Evolutionary conservation across 2,888 invertebrate species (phyloP), one percentile per base, ranked within the genome.

Genomic region (Uloborus plumipes): DNA sequence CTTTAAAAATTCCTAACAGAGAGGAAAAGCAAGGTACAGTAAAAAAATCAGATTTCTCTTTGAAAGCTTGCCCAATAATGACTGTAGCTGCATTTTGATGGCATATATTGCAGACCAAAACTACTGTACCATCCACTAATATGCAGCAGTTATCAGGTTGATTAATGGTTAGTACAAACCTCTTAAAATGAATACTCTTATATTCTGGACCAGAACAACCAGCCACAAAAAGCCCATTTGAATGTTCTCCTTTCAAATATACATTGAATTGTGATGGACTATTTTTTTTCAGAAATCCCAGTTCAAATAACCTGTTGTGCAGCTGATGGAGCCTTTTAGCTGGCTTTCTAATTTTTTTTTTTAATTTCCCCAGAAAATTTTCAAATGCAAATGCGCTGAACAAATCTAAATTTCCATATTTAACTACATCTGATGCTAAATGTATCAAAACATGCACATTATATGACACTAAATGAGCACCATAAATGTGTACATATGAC

Each of bases 101-200:
- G 6, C 53, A 53, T 15, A 53, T 53, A 7, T 53, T 53, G 3
- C 6, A 3, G n/a, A 53, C n/a, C 1, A 53, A 2, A 15, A 53
- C 53, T 16, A 53, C 53, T 16, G 53, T 53, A 16, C 6, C 53
- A 53, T 53, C 53, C 15, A 16, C 6, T 16, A 53, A n/a, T 16
- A 53, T n/a, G n/a, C 53, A 53, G n/a, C 53, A 53, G n/a, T 53
- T 53, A 53, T 53, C 53, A 53, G 53, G 53, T 53, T 2, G n/a
- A 53, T 15, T 1, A 16, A 53, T 53, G 15, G 3, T 53, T n/a
- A 53, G 1, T 1, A 6, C 6, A n/a, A 53, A 53, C 16, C 6
- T n/a, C 15, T 50, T 50, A 50, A 50, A 50, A 11, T 50, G 11
- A 11, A 50, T 50, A 13, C 13, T 50, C 15, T 50, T 53, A 53